Evolutionary conservation across 2,797 vertebrate species (phyloP).

Genomic region (Gadopsis bispinosus): DNA sequence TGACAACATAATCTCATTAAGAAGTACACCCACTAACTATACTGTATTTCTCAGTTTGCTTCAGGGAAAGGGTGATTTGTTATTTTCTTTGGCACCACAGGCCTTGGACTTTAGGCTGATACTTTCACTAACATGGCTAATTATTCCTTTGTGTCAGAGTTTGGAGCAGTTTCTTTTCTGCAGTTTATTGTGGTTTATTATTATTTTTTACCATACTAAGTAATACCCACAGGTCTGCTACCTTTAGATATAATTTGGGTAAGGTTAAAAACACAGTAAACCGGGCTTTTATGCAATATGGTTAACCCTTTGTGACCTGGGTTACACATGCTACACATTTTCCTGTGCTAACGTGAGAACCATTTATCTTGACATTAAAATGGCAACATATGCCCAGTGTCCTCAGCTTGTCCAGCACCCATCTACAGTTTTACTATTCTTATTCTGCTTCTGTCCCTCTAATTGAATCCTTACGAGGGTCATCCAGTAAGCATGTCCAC

Average conservation of each 20-base stretch:
- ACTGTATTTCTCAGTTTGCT: slow-evolving; percentile 19
- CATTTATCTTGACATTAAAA: slow-evolving; percentile 34
- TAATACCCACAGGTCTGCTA: slow-evolving; percentile 20
- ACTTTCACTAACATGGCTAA: slow-evolving; percentile 35
- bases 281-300: slow-evolving; percentile 24
- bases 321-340: slow-evolving; percentile 12
- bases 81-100: slow-evolving; percentile 57
- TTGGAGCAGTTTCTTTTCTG: slow-evolving; percentile 20
- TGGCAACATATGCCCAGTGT: slow-evolving; percentile 10
- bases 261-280: slow-evolving; percentile 8
- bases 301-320: background rate
- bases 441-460: slow-evolving; percentile 21
- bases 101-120: slow-evolving; percentile 13
- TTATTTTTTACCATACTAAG: background rate
- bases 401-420: slow-evolving; percentile 6
- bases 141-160: slow-evolving; percentile 13
- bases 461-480: slow-evolving; percentile 10
- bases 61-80: slow-evolving; percentile 31
- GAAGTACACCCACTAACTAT: background rate
- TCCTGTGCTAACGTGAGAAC: background rate
- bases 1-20: slow-evolving; percentile 12
- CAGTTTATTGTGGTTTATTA: background rate
- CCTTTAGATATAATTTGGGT: too few species aligned
- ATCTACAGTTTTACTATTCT: slow-evolving; percentile 4
- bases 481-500: slow-evolving; percentile 1